A percentile compares a stretch with the other conserved stretches of the same genome.
phyloP scores from a whole-genome alignment of 2,888 invertebrate genomes.

The Leucoma salicis region DNA sequence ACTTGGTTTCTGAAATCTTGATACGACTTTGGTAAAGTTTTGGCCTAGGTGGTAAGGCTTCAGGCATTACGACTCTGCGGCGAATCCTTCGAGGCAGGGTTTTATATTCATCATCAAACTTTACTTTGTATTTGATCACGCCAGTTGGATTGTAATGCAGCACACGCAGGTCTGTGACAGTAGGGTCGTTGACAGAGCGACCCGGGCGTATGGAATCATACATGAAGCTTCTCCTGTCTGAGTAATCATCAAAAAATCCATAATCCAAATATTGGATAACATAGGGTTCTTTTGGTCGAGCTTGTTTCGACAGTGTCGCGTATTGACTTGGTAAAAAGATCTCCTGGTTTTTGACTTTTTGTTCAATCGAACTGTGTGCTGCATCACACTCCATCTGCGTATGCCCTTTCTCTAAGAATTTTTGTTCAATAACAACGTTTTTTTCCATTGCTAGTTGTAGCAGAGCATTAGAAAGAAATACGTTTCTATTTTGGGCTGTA shows the following conservation, averaged over 20 bases:
- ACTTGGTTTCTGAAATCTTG: no score
- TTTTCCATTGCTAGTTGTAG: constrained; percentile 2
- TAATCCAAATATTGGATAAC: no score
- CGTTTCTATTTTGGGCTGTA: no score
- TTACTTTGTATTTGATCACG: not conserved
- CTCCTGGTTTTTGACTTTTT: not conserved
- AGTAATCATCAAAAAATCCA: no score
- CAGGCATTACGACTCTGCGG: no score
- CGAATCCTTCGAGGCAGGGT: not conserved
- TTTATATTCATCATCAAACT: not conserved
- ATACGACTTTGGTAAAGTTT: no score
- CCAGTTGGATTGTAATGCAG: not conserved
- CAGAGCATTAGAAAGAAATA: constrained; percentile 2
- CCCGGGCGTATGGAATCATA: constrained; percentile 7
- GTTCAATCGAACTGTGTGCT: not conserved
- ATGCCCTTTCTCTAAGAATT: not conserved
- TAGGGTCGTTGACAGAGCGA: constrained; percentile 3
- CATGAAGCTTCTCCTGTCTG: no score
- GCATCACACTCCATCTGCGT: not conserved
- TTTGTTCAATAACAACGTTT: not conserved
- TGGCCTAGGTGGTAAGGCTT: no score
- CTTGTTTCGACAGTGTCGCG: no score
- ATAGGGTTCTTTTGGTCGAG: not conserved
- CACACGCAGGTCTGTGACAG: constrained; percentile 2
- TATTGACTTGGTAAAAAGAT: not conserved